phyloP scores from a whole-genome alignment of 2,113 vertebrate genomes.

The Galbula dea region DNA sequence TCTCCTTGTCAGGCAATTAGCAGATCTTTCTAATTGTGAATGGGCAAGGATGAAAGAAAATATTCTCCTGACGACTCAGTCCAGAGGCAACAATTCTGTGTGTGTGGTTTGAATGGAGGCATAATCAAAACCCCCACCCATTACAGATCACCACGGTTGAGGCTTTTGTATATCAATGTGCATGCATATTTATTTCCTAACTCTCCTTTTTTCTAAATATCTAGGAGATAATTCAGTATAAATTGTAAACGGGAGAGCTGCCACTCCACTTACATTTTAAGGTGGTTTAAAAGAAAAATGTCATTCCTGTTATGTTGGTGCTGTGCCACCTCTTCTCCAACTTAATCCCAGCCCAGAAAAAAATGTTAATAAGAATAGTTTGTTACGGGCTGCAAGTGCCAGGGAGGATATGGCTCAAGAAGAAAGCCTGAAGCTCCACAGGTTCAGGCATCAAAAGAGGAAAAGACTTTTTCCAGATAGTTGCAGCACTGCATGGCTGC shows the following conservation, averaged over 20 bases:
- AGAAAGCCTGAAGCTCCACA: conserved; percentile 26
- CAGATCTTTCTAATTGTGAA: neutral
- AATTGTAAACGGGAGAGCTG: neutral
- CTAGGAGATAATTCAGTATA: neutral
- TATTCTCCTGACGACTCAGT: neutral
- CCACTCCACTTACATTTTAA: neutral
- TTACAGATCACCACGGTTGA: neutral
- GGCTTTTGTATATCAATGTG: neutral
- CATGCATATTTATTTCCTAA: neutral
- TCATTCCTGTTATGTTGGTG: neutral
- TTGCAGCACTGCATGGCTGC: neutral
- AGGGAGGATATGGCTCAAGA: conserved; percentile 10
- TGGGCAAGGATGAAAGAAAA: neutral
- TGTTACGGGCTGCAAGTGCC: neutral
- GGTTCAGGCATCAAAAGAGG: conserved; percentile 45
- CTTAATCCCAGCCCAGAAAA: conserved; percentile 11
- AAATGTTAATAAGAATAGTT: conserved; percentile 21
- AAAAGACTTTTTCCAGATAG: conserved; percentile 16
- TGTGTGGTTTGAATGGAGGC: neutral
- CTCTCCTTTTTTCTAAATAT: neutral
- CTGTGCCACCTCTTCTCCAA: neutral
- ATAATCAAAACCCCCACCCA: neutral
- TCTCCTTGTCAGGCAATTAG: neutral
- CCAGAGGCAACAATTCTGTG: neutral
- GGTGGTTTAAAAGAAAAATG: neutral